Percentiles rank a stretch among this genome's conserved stretches.
Evolutionary conservation across 2,888 invertebrate species (phyloP).

Genomic region (Chloroclystis v-ata): DNA sequence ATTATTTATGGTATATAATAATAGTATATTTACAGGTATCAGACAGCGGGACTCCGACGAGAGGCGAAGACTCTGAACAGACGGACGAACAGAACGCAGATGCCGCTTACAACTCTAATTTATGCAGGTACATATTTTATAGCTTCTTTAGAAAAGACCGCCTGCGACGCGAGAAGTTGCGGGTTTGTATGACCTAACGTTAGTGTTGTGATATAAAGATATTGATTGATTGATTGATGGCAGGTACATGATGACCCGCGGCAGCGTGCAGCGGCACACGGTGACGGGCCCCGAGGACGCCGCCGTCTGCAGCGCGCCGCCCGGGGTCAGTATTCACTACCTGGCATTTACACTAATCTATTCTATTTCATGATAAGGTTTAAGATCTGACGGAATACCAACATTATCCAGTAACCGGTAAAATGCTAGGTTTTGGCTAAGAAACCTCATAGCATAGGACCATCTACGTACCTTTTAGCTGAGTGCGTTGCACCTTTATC

Average conservation of each 20-base stretch:
- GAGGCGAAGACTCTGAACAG: constrained; percentile 43
- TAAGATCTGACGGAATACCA: too few species aligned
- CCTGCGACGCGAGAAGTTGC: too few species aligned
- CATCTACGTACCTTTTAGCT: constrained; percentile 44
- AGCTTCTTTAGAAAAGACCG: neutral
- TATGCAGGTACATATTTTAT: constrained; percentile 51
- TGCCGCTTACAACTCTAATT: constrained; percentile 50
- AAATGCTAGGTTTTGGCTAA: neutral
- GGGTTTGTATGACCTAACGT: too few species aligned
- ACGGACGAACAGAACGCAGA: constrained; percentile 58
- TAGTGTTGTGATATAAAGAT: too few species aligned
- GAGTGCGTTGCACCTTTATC: constrained; percentile 51
- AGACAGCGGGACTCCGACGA: constrained; percentile 50
- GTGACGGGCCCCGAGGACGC: constrained; percentile 86
- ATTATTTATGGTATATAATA: too few species aligned
- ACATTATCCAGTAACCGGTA: too few species aligned
- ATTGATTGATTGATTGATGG: too few species aligned
- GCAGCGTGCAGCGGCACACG: constrained; percentile 87
- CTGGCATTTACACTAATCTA: too few species aligned
- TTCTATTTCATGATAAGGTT: too few species aligned
- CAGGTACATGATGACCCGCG: constrained; percentile 88
- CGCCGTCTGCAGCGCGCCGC: constrained; percentile 43
- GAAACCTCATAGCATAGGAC: too few species aligned
- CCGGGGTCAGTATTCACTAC: constrained; percentile 55
- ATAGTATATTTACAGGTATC: too few species aligned